Conservation (phyloP, 2,797 vertebrate species). For the Iguana delicatissima region DNA sequence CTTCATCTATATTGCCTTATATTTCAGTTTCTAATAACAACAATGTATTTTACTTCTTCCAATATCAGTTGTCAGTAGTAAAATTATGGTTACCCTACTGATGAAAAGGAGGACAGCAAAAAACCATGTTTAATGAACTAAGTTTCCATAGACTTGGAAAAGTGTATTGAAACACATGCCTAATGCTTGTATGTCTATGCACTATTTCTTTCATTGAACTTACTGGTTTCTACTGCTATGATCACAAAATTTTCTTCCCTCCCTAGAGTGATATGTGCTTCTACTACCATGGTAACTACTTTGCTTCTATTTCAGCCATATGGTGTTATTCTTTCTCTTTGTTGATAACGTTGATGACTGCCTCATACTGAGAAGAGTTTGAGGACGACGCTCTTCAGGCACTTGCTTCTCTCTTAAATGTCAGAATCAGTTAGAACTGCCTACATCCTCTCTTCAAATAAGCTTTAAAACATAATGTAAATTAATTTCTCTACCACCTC, state of each 20-base stretch:
- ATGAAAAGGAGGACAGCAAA: too few relatives aligned
- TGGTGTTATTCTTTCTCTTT: conserved; percentile 11
- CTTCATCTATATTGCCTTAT: not conserved
- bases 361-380: not conserved
- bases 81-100: not conserved
- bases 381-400: not conserved
- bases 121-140: not conserved
- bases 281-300: conserved; percentile 14
- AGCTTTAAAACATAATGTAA: not conserved
- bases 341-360: not conserved
- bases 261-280: not conserved
- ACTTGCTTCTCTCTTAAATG: not conserved
- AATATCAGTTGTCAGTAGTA: not conserved
- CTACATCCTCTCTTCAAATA: not conserved
- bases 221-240: not conserved
- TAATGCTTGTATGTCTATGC: not conserved
- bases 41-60: not conserved
- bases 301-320: conserved; percentile 21
- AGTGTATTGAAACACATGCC: not conserved
- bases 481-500: not conserved
- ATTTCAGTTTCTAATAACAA: not conserved
- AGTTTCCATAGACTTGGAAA: not conserved
- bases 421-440: not conserved
- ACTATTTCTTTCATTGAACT: not conserved
- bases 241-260: not conserved